Percentiles rank a stretch among this genome's conserved stretches.
Evolutionary conservation across 37 sponge, comb jelly and placozoan genomes (phyloP).

Genomic region (Ephydatia muelleri): DNA sequence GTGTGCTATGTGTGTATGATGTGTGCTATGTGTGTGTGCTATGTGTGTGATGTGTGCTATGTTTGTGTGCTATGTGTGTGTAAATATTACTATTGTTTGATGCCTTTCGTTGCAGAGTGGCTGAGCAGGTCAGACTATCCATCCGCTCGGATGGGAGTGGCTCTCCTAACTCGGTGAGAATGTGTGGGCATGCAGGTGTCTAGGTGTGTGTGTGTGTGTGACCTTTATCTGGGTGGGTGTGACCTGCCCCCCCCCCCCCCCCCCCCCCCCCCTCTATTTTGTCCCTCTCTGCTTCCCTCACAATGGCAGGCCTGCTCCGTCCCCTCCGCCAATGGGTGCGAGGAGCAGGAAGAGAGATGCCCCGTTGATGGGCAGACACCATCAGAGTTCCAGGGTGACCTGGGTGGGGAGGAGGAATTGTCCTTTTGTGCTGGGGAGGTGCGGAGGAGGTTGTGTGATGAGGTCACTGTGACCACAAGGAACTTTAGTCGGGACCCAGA

Average conservation of each 20-base stretch:
- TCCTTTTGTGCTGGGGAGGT: constrained; percentile 79
- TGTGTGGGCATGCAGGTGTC: background rate
- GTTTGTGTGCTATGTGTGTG: too few relatives aligned
- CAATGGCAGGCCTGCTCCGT: background rate
- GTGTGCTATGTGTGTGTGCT: background rate
- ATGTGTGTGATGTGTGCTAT: background rate
- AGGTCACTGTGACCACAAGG: constrained; percentile 37
- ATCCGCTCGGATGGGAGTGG: constrained; percentile 55
- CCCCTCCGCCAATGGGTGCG: background rate
- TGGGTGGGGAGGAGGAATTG: constrained; percentile 29
- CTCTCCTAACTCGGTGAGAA: background rate
- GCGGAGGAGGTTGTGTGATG: constrained; percentile 54
- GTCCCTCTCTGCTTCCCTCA: background rate
- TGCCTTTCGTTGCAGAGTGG: background rate
- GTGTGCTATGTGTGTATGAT: too few relatives aligned
- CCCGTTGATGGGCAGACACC: background rate
- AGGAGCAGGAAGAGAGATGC: constrained; percentile 11
- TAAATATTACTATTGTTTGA: too few relatives aligned
- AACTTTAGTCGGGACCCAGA: constrained; percentile 74
- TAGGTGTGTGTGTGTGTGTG: too few relatives aligned
- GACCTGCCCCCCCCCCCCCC: too few relatives aligned
- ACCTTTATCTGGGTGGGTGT: too few relatives aligned
- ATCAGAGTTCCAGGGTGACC: background rate
- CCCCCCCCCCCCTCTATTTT: background rate
- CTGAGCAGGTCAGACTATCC: background rate